These are phyloP conservation scores for Macrobrachium nipponense DNA, from an alignment of 1,140 invertebrate genomes.

Conservation along the genomic window DNA sequence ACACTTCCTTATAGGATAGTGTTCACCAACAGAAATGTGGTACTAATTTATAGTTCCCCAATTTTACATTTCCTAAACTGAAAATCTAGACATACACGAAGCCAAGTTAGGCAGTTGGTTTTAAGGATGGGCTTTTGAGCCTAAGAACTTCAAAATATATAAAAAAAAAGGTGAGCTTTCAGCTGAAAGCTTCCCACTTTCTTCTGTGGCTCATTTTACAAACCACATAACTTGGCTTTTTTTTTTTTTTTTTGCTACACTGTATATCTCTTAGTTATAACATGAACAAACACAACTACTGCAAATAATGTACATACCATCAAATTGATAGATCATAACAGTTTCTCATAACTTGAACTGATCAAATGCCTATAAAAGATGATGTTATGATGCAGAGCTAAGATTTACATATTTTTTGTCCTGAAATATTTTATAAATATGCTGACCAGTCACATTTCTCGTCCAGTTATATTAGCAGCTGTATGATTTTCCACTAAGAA, in stretches of 20 bases:
- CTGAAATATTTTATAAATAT: no score
- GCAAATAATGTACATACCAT: slow-evolving; percentile 44
- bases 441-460: no score
- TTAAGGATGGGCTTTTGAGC: slow-evolving; percentile 12
- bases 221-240: slow-evolving; percentile 40
- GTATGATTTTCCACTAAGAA: no score
- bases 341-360: not conserved
- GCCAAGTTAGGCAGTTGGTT: slow-evolving; percentile 41
- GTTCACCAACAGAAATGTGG: no score
- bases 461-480: no score
- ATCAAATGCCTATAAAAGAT: no score
- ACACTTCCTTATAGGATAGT: no score
- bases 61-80: no score
- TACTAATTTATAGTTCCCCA: no score
- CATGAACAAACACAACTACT: slow-evolving; percentile 55
- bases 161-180: not conserved
- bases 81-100: slow-evolving; percentile 44
- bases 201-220: not conserved
- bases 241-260: slow-evolving; percentile 29
- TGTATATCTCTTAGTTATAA: slow-evolving; percentile 44
- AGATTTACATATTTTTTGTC: no score
- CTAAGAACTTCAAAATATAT: not conserved
- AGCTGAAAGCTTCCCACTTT: not conserved
- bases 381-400: no score
- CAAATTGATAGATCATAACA: slow-evolving; percentile 41